phyloP scores from a whole-genome alignment of 2,888 invertebrate species.

The Bombyx huttoni region DNA sequence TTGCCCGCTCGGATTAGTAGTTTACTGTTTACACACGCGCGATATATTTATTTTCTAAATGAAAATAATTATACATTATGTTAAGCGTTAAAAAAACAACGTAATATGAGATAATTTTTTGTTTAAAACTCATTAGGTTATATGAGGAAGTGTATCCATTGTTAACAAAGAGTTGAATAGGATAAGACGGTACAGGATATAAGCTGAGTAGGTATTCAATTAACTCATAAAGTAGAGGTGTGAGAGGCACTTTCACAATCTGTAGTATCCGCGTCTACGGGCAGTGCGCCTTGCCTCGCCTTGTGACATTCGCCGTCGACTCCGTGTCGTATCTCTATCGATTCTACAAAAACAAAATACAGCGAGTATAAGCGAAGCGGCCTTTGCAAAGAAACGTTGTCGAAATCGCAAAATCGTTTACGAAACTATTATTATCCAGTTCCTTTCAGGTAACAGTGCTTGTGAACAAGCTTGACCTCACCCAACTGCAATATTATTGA shows the following conservation, averaged over 20 bases:
- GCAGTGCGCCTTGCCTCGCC: not conserved
- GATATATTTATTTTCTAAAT: no score
- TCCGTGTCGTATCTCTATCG: not conserved
- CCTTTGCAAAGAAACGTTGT: not conserved
- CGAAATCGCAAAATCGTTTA: constrained; percentile 12
- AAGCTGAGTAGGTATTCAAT: no score
- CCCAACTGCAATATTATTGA: constrained; percentile 2
- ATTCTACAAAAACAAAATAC: not conserved
- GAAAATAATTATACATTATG: no score
- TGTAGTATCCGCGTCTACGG: not conserved
- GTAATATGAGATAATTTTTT: no score
- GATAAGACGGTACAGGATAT: no score
- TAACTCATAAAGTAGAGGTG: not conserved
- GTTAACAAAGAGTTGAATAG: no score
- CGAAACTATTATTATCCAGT: not conserved
- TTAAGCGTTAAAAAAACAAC: no score
- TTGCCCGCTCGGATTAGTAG: constrained; percentile 9
- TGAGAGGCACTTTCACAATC: constrained; percentile 1
- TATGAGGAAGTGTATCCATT: no score
- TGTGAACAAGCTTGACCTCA: constrained; percentile 1
- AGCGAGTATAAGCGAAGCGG: not conserved
- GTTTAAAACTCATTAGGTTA: no score
- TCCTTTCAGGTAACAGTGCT: not conserved
- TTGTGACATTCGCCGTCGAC: not conserved
- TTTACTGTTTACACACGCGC: constrained; percentile 17